Evolutionary conservation across 2,113 vertebrate species (phyloP), one percentile per base, ranked within the genome.

Genomic region (Sapajus apella): DNA sequence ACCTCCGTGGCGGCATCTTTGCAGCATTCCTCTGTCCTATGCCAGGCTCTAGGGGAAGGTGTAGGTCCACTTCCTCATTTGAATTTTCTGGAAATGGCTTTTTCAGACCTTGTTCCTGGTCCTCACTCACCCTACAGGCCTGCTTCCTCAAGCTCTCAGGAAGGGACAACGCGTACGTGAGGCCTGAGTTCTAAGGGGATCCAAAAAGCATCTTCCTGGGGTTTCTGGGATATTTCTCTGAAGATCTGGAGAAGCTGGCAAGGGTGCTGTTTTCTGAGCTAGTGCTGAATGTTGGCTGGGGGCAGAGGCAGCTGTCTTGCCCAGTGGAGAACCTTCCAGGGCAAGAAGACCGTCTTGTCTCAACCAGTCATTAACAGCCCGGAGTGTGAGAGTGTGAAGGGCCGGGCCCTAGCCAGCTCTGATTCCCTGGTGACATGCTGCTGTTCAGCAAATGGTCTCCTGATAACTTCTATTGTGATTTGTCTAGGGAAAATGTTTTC

Each of bases 261-360:
- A 45, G 94, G 96, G 87, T 96, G 97, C 97, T 98, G 97, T 98
- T 97, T 97, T 37, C 94, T 47, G 56, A 87, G 75, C 92, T 95
- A 23, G 97, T 97, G 97, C 97, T 98, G 97, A 97, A 97, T 0
- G 8, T 68, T 11, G 27, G 8, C 76, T 3, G 20, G 52, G 45
- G 47, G 37, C 70, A 92, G 79, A 91, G 79, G 30, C 68, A 25
- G 66, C 86, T 64, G 52, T 55, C 72, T 73, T 76, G 21, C 21
- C 56, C 79, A 16, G 14, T 58, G 47, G 52, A 58, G 92, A 90
- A 17, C 25, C 70, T 96, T 75, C 79, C 50, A 87, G 84, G 76
- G 61, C 79, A 27, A 55, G 92, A 85, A 55, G 73, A 64, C 52
- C 75, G 56, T 35, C 66, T 68, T 35, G n/a, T 37, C 43, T 88